phyloP scores from a whole-genome alignment of 2,113 vertebrate genomes.

The Coptodon rendalli region DNA sequence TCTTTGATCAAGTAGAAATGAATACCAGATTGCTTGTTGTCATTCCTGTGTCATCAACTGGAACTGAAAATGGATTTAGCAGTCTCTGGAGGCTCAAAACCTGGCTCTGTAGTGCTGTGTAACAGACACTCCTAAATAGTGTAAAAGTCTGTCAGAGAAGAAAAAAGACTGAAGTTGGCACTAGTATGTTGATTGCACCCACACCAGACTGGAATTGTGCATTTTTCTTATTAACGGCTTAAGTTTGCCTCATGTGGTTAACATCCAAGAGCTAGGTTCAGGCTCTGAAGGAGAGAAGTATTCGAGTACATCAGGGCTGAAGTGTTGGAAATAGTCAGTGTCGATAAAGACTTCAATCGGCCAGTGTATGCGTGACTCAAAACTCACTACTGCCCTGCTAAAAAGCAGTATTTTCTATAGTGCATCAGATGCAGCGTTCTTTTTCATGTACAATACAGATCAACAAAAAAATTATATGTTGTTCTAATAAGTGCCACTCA shows the following conservation, averaged over 20 bases:
- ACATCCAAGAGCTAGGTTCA: not conserved
- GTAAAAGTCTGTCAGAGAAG: not conserved
- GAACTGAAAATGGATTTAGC: not conserved
- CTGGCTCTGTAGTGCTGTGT: not conserved
- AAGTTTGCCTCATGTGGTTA: not conserved
- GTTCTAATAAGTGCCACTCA: not conserved
- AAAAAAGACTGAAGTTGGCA: not conserved
- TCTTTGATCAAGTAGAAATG: not conserved
- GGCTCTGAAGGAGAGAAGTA: not conserved
- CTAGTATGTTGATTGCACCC: not conserved
- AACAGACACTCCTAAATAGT: not conserved
- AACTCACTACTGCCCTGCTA: not conserved
- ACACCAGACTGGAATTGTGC: not conserved
- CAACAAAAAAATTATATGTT: not conserved
- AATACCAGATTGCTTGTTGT: not conserved
- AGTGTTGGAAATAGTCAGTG: not conserved
- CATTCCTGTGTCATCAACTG: not conserved
- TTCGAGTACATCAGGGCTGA: not conserved
- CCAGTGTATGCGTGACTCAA: not conserved
- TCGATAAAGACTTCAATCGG: not conserved
- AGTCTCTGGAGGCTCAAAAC: not conserved
- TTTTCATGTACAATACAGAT: not conserved
- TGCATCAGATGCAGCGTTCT: not conserved
- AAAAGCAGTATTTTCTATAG: not conserved
- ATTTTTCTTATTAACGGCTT: not conserved